Evolutionary conservation across 2,888 invertebrate species (phyloP).

Genomic region (Agonopterix heracliana): DNA sequence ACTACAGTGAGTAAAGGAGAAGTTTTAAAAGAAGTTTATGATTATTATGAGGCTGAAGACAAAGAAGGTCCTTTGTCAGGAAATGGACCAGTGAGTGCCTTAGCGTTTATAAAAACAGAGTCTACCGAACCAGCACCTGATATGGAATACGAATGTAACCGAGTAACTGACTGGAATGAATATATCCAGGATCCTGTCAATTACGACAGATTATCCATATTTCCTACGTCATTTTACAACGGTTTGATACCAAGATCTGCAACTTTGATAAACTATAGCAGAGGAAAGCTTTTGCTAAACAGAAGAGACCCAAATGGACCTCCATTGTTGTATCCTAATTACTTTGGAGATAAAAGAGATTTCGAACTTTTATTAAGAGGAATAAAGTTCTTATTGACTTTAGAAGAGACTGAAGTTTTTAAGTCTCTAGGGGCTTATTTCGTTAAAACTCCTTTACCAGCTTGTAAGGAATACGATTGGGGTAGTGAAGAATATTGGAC

Average conservation of each 20-base stretch:
- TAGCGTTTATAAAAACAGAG: constrained; percentile 74
- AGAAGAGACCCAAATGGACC: constrained; percentile 80
- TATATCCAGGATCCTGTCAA: constrained; percentile 64
- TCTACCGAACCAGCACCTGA: constrained; percentile 73
- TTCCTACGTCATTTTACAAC: constrained; percentile 77
- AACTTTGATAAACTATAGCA: constrained; percentile 76
- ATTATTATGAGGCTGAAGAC: constrained; percentile 31
- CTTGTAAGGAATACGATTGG: constrained; percentile 75
- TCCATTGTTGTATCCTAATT: constrained; percentile 82
- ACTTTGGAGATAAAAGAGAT: constrained; percentile 76
- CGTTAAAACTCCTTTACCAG: constrained; percentile 68
- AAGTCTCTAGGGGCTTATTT: constrained; percentile 71
- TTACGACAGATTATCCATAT: constrained; percentile 41
- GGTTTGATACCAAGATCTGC: constrained; percentile 74
- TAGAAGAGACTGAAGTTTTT: constrained; percentile 76
- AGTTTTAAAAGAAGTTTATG: constrained; percentile 44
- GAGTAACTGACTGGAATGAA: constrained; percentile 50
- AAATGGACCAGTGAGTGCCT: constrained; percentile 70
- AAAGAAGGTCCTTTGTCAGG: constrained; percentile 67
- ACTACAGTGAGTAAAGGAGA: constrained; percentile 53
- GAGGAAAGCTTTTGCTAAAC: constrained; percentile 77
- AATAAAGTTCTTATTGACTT: constrained; percentile 70
- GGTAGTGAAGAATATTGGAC: constrained; percentile 79
- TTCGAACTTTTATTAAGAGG: constrained; percentile 75
- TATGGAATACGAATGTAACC: constrained; percentile 75